Base-by-base conservation (phyloP, 1,140 invertebrate species). In the Orius laevigatus region DNA sequence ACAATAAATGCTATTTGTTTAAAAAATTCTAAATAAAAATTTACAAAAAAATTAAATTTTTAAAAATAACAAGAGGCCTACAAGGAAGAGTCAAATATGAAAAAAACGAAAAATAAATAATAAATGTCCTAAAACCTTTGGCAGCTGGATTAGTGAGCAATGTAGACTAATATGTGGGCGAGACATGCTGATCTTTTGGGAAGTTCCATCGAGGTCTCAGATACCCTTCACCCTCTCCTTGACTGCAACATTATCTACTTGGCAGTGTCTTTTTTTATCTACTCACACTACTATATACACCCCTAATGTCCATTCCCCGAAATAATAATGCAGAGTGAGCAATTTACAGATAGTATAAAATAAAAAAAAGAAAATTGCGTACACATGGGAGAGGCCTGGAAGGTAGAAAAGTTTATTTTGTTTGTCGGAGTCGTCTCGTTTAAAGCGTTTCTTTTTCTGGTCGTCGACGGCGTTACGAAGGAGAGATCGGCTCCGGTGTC, bases 401-500 rank as follows among this genome's bases (percentile, higher is more conserved):
- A 25, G 25, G 25, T 25, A 25, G 25, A 25, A 25, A 25, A 25
- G 25, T 25, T 25, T 25, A 25, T 25, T 25, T 25, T 25, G 8
- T 25, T 25, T 25, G 8, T 25, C 25, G 25, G 25, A 25, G 25
- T 25, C 25, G 25, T 25, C 25, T 25, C 25, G 25, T 25, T 4
- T 25, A 25, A 25, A 25, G 25, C 25, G 25, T 25, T 25, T 25
- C 25, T 25, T 25, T 4, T 25, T 25, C 25, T 25, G 25, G 25
- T 25, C 25, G 35, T 44, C 34, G 39, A 18, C n/a, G 39, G 18
- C 11, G 50, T 47, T 36, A 14, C 25, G n/a, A 18, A 12, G 20
- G 18, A 32, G 20, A 42, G 70, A 69, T 64, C 62, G 66, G 70
- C 70, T 71, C 74, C 72, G 74, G 69, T 74, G 75, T 77, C 75